A percentile compares a stretch with the other conserved stretches of the same genome.
Conservation (phyloP, 2,113 vertebrate species). For the Actenoides hombroni region DNA sequence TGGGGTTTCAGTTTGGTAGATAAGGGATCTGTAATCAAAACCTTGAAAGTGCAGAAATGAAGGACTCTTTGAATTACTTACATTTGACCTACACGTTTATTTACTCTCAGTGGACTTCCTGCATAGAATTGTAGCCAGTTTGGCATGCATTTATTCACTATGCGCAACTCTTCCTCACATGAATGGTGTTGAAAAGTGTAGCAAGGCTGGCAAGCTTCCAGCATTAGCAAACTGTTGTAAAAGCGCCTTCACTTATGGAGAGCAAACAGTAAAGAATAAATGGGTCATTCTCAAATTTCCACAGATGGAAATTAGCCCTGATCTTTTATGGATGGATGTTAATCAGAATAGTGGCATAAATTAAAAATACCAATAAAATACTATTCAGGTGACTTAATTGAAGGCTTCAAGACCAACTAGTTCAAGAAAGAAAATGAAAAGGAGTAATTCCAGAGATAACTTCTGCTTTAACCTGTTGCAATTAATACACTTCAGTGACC, state of each 20-base stretch:
- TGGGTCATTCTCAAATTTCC: not conserved
- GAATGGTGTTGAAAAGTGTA: not conserved
- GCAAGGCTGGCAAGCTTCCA: not conserved
- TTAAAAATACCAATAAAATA: slow-evolving; percentile 43
- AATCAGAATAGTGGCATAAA: slow-evolving; percentile 16
- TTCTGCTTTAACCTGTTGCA: slow-evolving; percentile 44
- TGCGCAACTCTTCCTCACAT: not conserved
- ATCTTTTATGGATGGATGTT: slow-evolving; percentile 25
- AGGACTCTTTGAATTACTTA: not conserved
- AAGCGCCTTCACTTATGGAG: not conserved
- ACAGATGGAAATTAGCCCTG: slow-evolving; percentile 3
- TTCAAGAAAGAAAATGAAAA: slow-evolving; percentile 45
- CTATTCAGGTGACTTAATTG: not conserved
- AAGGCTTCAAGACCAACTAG: not conserved
- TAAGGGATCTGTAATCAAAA: not conserved
- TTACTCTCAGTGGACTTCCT: not conserved
- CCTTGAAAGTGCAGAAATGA: not conserved
- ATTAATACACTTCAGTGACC: slow-evolving; percentile 20
- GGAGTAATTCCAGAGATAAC: slow-evolving; percentile 10
- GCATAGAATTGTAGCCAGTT: not conserved
- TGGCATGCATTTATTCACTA: not conserved
- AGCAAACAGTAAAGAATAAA: not conserved
- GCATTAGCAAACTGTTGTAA: not conserved
- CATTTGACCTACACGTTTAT: not conserved
- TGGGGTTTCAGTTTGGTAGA: not conserved